Percentiles rank a stretch among this genome's conserved stretches.
These are phyloP conservation scores for Gnathonemus echidnorhynchus DNA, from an alignment of 2,113 vertebrate genomes.

Conservation along the genomic window DNA sequence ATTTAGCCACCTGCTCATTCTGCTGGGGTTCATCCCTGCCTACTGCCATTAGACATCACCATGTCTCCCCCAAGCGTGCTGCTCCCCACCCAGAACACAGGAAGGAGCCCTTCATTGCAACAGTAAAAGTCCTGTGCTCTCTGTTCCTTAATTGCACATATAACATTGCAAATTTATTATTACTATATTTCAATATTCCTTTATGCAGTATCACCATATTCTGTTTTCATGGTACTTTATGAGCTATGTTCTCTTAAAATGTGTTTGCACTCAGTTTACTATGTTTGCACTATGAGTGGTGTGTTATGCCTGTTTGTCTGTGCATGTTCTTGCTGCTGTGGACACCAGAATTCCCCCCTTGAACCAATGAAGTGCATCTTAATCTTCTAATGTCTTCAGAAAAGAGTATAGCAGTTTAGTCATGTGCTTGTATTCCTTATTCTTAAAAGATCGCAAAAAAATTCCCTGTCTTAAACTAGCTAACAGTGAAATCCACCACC, in stretches of 20 bases:
- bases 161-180: not conserved
- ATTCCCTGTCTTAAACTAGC: not conserved
- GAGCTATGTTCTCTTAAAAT: not conserved
- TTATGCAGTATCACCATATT: not conserved
- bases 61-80: not conserved
- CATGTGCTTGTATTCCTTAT: not conserved
- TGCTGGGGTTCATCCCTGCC: not conserved
- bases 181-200: not conserved
- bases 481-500: not conserved
- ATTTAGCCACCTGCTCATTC: not conserved
- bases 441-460: not conserved
- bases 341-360: not conserved
- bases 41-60: not conserved
- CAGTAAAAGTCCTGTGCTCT: not conserved
- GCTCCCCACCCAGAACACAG: not conserved
- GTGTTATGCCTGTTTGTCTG: not conserved
- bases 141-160: not conserved
- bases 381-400: not conserved
- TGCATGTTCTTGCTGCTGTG: not conserved
- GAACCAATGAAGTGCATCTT: not conserved
- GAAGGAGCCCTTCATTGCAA: not conserved
- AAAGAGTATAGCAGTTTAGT: not conserved
- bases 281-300: not conserved
- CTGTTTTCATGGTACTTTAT: not conserved
- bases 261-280: too few relatives aligned